phyloP scores from a whole-genome alignment of 2,797 vertebrate species.

The Erethizon dorsatum region DNA sequence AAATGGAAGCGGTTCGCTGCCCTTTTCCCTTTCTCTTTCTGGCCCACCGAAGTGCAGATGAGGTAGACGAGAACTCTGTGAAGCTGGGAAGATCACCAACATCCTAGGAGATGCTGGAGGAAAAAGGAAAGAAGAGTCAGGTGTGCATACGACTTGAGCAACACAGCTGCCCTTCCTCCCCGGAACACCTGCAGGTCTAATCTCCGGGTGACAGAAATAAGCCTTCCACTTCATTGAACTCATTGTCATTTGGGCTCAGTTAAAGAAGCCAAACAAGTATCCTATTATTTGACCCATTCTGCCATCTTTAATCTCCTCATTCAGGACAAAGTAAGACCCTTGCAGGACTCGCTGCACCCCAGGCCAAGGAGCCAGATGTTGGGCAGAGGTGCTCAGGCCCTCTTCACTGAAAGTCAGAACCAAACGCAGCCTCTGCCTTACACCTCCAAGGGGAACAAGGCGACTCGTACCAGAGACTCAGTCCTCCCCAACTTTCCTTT shows the following conservation, averaged over 20 bases:
- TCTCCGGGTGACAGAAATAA: constrained; percentile 17
- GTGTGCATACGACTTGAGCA: too few relatives aligned
- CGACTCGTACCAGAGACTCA: not conserved
- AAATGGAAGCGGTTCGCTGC: not conserved
- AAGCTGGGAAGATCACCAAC: not conserved
- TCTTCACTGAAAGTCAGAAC: not conserved
- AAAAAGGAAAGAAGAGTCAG: not conserved
- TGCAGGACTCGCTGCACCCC: not conserved
- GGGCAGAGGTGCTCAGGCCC: not conserved
- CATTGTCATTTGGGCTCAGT: not conserved
- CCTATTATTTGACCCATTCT: not conserved
- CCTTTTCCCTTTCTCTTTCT: not conserved
- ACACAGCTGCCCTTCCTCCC: not conserved
- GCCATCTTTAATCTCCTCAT: not conserved
- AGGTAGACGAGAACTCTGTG: not conserved
- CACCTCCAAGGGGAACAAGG: not conserved
- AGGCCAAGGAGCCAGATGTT: not conserved
- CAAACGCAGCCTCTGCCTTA: not conserved
- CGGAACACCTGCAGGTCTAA: not conserved
- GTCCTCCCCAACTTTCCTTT: not conserved
- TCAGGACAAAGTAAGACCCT: not conserved
- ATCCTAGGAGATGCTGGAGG: not conserved
- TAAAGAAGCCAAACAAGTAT: constrained; percentile 37
- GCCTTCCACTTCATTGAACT: not conserved
- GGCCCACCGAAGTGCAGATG: not conserved